These are phyloP conservation scores for Taenioides sp. DNA, from an alignment of 2,797 vertebrate species.

Conservation along the genomic window DNA sequence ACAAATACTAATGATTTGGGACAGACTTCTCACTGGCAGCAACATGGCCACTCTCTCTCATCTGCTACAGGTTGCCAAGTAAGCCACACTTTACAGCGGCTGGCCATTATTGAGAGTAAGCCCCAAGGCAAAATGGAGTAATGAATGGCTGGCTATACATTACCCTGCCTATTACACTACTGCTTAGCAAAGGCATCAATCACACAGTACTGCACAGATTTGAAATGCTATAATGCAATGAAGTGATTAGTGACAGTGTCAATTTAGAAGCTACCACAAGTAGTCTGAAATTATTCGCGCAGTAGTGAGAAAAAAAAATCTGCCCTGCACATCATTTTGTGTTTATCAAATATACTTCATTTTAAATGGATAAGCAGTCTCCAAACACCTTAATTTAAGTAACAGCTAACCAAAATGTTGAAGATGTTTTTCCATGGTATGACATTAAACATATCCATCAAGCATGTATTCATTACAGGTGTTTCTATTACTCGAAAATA, in stretches of 20 bases:
- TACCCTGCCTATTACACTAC: slow-evolving; percentile 51
- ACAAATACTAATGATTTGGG: slow-evolving; percentile 45
- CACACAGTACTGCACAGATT: slow-evolving; percentile 31
- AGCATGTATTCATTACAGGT: no score
- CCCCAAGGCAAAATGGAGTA: slow-evolving; percentile 54
- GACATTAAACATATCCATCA: no score
- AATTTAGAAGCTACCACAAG: slow-evolving; percentile 14
- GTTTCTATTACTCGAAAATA: no score
- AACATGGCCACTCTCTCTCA: slow-evolving; percentile 28
- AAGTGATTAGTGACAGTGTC: slow-evolving; percentile 35
- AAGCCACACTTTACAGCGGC: slow-evolving; percentile 43
- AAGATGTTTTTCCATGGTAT: no score
- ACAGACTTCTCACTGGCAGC: slow-evolving; percentile 52
- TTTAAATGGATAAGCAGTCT: background rate
- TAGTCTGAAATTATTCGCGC: background rate
- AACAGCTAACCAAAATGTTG: background rate
- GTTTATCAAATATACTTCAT: background rate
- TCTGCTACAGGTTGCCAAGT: slow-evolving; percentile 62
- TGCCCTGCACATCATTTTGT: background rate
- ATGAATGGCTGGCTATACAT: slow-evolving; percentile 54
- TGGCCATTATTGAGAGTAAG: slow-evolving; percentile 67
- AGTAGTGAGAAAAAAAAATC: background rate
- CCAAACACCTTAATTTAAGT: background rate
- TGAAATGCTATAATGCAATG: slow-evolving; percentile 35
- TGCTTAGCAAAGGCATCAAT: slow-evolving; percentile 43